phyloP scores from a whole-genome alignment of 2,888 invertebrate genomes.

The Callyntrura sp. region DNA sequence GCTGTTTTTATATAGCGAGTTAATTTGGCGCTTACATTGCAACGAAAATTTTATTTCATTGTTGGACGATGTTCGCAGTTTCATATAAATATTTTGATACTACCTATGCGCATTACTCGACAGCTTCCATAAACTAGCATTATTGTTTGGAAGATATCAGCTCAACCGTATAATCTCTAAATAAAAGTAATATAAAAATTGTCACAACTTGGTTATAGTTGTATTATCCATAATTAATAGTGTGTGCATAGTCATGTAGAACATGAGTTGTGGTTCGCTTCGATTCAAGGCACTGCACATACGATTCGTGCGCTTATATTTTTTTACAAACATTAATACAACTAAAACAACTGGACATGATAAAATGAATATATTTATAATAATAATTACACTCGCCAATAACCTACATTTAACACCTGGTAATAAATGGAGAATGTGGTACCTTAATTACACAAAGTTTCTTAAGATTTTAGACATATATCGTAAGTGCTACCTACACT shows the following conservation, averaged over 20 bases:
- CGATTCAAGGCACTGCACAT: slow-evolving; percentile 55
- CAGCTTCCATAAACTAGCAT: no score
- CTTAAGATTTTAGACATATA: no score
- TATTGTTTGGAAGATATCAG: no score
- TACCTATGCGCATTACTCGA: no score
- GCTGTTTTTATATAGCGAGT: no score
- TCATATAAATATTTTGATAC: no score
- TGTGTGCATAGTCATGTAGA: background rate
- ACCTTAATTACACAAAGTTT: no score
- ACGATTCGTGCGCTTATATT: slow-evolving; percentile 29
- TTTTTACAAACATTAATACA: slow-evolving; percentile 23
- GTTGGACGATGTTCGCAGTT: no score
- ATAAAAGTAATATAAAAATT: slow-evolving; percentile 39
- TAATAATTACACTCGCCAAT: background rate
- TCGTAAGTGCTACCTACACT: background rate
- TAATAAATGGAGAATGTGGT: slow-evolving; percentile 2
- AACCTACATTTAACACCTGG: slow-evolving; percentile 20
- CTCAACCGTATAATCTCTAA: no score
- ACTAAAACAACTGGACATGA: slow-evolving; percentile 19
- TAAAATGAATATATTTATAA: slow-evolving; percentile 2
- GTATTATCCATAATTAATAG: background rate
- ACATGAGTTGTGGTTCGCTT: background rate
- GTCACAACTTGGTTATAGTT: slow-evolving; percentile 35
- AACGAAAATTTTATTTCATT: no score
- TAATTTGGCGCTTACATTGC: no score